These are phyloP conservation scores for Clunio marinus DNA, from an alignment of 2,888 invertebrate genomes.

Conservation along the genomic window DNA sequence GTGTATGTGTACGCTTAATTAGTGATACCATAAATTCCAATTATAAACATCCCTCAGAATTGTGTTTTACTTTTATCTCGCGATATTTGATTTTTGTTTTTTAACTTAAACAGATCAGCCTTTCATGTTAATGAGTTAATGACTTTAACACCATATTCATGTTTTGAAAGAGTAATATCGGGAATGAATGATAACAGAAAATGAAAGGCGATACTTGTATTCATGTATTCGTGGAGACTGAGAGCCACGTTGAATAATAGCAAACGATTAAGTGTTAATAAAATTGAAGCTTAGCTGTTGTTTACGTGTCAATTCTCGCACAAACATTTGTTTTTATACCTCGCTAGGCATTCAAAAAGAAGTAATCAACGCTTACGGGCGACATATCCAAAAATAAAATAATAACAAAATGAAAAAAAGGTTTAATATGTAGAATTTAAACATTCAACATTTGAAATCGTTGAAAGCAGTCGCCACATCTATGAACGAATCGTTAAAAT, in stretches of 20 bases:
- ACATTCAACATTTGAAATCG: too few species aligned
- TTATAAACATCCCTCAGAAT: conserved; percentile 15
- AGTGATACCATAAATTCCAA: neutral
- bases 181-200: conserved; percentile 3
- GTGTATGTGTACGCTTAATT: neutral
- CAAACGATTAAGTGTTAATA: neutral
- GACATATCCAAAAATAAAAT: conserved; percentile 11
- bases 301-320: conserved; percentile 16
- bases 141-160: neutral
- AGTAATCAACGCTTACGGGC: neutral
- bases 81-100: too few species aligned
- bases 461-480: too few species aligned
- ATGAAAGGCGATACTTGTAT: neutral
- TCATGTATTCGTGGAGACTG: too few species aligned
- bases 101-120: neutral
- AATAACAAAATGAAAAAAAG: neutral
- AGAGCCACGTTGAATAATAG: neutral
- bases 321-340: neutral
- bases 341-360: neutral
- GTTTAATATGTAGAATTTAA: neutral
- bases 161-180: neutral
- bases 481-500: too few species aligned
- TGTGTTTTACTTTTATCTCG: conserved; percentile 10
- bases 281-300: neutral
- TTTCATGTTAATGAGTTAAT: neutral